Percentiles rank a stretch among this genome's conserved stretches.
Conservation (phyloP, 2,888 invertebrate species). For the Melanotus villosus region DNA sequence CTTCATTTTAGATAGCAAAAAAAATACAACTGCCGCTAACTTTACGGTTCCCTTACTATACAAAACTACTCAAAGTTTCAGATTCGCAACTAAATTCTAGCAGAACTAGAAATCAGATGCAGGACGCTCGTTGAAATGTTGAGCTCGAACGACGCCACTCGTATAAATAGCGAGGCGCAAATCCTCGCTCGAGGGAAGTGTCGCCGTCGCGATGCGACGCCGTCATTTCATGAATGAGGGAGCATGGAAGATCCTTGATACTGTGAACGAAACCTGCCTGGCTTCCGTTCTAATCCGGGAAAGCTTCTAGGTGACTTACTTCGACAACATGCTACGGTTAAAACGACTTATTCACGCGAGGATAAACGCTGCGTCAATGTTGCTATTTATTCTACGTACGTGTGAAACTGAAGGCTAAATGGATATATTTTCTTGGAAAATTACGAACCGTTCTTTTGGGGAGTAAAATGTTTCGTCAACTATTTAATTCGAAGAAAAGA, state of each 20-base stretch:
- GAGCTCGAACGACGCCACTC: conserved; percentile 42
- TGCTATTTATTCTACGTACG: neutral
- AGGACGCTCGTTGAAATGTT: conserved; percentile 35
- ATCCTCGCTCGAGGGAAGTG: conserved; percentile 47
- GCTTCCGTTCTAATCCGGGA: conserved; percentile 56
- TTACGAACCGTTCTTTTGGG: no score
- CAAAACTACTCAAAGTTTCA: neutral
- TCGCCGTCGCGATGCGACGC: conserved; percentile 46
- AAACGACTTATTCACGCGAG: conserved; percentile 43
- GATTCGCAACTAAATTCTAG: neutral
- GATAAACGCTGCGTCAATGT: conserved; percentile 9
- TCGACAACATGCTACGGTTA: conserved; percentile 50
- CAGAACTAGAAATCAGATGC: conserved; percentile 28
- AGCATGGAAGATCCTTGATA: conserved; percentile 51
- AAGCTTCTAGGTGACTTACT: conserved; percentile 54
- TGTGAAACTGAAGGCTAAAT: neutral
- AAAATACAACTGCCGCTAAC: neutral
- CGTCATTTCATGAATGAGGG: conserved; percentile 54
- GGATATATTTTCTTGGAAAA: no score
- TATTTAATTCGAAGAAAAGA: no score
- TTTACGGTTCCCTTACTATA: neutral
- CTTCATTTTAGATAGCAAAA: neutral
- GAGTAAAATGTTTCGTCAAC: no score
- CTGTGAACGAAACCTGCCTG: conserved; percentile 55
- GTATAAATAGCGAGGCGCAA: conserved; percentile 48